These are phyloP conservation scores for Cataglyphis cursor DNA, from an alignment of 2,888 invertebrate species.

Conservation along the genomic window DNA sequence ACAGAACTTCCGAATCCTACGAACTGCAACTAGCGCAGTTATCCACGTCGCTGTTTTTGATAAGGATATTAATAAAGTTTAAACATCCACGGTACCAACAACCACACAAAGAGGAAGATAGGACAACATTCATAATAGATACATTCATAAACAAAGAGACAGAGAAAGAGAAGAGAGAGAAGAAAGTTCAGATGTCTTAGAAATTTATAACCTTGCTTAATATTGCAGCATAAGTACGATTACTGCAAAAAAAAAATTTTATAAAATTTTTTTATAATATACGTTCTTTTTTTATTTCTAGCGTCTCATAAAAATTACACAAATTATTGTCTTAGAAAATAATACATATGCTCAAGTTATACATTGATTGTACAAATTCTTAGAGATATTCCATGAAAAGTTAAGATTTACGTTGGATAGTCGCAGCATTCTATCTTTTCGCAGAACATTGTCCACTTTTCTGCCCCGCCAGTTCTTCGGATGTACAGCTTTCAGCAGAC, in stretches of 20 bases:
- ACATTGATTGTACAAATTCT: neutral
- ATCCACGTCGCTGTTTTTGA: constrained; percentile 80
- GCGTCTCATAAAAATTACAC: neutral
- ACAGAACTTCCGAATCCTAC: constrained; percentile 77
- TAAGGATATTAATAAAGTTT: constrained; percentile 85
- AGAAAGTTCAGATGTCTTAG: constrained; percentile 30
- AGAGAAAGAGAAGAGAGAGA: neutral
- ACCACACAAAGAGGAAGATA: constrained; percentile 16
- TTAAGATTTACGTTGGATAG: constrained; percentile 25
- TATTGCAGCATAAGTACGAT: neutral
- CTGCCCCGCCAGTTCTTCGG: constrained; percentile 56
- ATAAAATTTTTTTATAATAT: constrained; percentile 16
- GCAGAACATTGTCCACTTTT: constrained; percentile 64
- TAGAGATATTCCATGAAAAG: constrained; percentile 2
- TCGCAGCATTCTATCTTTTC: constrained; percentile 58
- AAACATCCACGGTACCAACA: constrained; percentile 62
- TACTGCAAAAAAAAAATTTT: neutral
- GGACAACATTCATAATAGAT: constrained; percentile 24
- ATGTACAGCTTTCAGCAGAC: constrained; percentile 84
- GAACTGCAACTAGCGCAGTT: constrained; percentile 80
- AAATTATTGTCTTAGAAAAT: neutral
- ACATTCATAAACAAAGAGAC: neutral
- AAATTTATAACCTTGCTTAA: constrained; percentile 6
- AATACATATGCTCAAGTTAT: neutral
- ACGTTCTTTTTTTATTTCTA: neutral